phyloP scores from a whole-genome alignment of 2,113 vertebrate species.

The Delphinus delphis region DNA sequence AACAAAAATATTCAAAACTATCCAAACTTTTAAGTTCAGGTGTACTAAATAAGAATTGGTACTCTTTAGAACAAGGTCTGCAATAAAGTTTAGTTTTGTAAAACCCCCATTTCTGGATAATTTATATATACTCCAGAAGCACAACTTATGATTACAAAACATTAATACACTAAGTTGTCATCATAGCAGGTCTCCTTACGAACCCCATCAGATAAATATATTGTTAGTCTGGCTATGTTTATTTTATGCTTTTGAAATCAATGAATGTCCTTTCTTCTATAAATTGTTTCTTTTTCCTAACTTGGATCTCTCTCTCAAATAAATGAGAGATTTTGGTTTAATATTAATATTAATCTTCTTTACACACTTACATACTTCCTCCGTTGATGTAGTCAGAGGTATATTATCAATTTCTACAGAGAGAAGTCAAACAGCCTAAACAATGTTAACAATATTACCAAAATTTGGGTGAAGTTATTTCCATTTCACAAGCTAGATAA shows the following conservation, averaged over 20 bases:
- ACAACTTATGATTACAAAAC: neutral
- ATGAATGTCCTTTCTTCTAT: neutral
- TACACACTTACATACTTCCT: neutral
- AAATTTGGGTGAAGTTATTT: slow-evolving; percentile 1
- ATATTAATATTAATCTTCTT: neutral
- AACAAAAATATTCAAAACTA: slow-evolving; percentile 28
- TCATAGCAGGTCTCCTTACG: neutral
- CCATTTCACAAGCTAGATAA: slow-evolving; percentile 20
- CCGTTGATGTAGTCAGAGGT: neutral
- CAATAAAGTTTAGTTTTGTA: neutral
- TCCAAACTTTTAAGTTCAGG: neutral
- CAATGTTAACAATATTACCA: neutral
- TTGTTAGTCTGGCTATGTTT: neutral
- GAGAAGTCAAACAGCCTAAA: neutral
- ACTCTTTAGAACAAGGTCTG: neutral
- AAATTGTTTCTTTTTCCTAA: neutral
- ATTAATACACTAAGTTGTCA: neutral
- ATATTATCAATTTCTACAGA: neutral
- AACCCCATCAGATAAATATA: neutral
- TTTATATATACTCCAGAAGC: neutral
- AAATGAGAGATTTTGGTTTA: neutral
- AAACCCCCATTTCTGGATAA: neutral
- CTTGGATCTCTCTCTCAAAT: neutral
- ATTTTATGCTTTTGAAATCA: neutral
- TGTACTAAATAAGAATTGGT: neutral